These are phyloP conservation scores for Canis aureus DNA, from an alignment of 2,113 vertebrate species.

Conservation along the genomic window DNA sequence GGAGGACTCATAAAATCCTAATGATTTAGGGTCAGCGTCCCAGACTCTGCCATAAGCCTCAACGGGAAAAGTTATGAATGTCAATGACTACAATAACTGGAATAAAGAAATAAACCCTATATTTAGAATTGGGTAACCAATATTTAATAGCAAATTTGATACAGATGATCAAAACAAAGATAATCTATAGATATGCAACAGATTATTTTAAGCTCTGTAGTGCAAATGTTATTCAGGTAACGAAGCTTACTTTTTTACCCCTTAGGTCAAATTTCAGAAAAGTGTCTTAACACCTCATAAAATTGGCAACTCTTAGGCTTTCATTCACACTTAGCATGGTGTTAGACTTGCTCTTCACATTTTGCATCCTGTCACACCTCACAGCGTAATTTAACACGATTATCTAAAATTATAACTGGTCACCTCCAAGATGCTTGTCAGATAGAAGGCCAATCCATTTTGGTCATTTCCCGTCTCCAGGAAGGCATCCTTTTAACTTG, in stretches of 20 bases:
- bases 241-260: conserved; percentile 35
- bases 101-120: not conserved
- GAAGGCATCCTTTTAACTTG: conserved; percentile 2
- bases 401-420: conserved; percentile 33
- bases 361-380: conserved; percentile 45
- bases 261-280: conserved; percentile 65
- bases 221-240: conserved; percentile 42
- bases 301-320: conserved; percentile 57
- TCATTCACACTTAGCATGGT: conserved; percentile 59
- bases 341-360: conserved; percentile 63
- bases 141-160: conserved; percentile 11
- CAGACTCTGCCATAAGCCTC: not conserved
- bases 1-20: not conserved
- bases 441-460: not conserved
- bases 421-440: not conserved
- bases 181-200: not conserved
- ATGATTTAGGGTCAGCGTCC: not conserved
- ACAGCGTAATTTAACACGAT: conserved; percentile 61
- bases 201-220: conserved; percentile 39
- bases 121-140: conserved; percentile 26
- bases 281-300: conserved; percentile 64
- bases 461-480: not conserved
- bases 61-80: not conserved
- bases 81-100: not conserved
- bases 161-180: conserved; percentile 30